Percentiles rank a stretch among this genome's conserved stretches.
phyloP scores from a whole-genome alignment of 2,113 vertebrate species.

The Neotragus pygmaeus region DNA sequence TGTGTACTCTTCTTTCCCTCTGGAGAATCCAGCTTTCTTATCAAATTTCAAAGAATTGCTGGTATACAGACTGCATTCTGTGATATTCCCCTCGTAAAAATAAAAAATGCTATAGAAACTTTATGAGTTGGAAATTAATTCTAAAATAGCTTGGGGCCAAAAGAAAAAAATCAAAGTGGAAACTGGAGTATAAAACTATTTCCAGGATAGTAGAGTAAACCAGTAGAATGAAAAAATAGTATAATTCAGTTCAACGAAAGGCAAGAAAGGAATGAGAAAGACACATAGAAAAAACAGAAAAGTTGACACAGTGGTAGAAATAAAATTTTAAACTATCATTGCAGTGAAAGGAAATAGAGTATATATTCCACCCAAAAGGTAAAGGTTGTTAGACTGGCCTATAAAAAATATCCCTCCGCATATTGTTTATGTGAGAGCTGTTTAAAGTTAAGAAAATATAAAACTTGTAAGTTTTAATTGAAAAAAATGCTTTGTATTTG shows the following conservation, averaged over 20 bases:
- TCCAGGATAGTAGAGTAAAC: not conserved
- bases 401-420: not conserved
- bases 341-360: not conserved
- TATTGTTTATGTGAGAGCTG: not conserved
- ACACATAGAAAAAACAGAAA: not conserved
- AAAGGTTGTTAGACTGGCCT: not conserved
- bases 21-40: not conserved
- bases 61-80: not conserved
- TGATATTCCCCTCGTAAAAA: not conserved
- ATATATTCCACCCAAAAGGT: not conserved
- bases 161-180: not conserved
- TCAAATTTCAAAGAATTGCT: not conserved
- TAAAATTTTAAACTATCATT: not conserved
- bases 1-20: not conserved
- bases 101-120: not conserved
- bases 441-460: not conserved
- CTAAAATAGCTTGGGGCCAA: not conserved
- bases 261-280: not conserved
- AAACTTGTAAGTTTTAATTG: not conserved
- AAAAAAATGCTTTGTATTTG: slow-evolving; percentile 6
- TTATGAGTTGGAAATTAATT: not conserved
- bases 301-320: not conserved
- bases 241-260: not conserved
- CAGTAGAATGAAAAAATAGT: not conserved
- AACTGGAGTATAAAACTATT: not conserved